Conservation (phyloP, 2,888 invertebrate genomes). For the Aphodius granarius region DNA sequence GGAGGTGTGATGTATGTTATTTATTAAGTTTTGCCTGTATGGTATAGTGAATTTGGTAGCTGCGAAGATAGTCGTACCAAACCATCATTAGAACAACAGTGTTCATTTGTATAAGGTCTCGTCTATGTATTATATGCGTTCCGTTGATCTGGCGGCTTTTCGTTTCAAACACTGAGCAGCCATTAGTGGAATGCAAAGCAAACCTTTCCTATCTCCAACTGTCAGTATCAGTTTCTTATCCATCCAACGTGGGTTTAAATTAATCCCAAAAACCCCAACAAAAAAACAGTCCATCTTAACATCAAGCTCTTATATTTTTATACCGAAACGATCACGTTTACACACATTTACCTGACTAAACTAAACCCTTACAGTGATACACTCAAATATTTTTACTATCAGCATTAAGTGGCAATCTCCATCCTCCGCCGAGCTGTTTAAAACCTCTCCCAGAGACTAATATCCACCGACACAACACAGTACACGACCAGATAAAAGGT, state of each 20-base stretch:
- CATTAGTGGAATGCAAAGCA: not conserved
- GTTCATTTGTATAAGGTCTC: no score
- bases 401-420: not conserved
- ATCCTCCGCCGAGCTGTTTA: not conserved
- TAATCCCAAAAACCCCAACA: not conserved
- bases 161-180: not conserved
- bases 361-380: not conserved
- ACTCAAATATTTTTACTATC: not conserved
- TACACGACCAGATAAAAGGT: conserved; percentile 45
- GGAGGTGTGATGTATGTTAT: no score
- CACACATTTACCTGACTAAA: not conserved
- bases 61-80: no score
- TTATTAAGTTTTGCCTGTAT: no score
- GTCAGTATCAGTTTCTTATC: not conserved
- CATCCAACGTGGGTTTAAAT: not conserved
- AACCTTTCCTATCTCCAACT: not conserved
- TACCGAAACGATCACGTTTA: not conserved
- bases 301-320: not conserved
- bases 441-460: not conserved
- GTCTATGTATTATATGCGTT: not conserved
- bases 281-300: not conserved
- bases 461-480: not conserved
- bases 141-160: not conserved
- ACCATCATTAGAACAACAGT: no score
- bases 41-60: no score